Conservation (phyloP, 2,797 vertebrate species). For the Anguilla pacifica region DNA sequence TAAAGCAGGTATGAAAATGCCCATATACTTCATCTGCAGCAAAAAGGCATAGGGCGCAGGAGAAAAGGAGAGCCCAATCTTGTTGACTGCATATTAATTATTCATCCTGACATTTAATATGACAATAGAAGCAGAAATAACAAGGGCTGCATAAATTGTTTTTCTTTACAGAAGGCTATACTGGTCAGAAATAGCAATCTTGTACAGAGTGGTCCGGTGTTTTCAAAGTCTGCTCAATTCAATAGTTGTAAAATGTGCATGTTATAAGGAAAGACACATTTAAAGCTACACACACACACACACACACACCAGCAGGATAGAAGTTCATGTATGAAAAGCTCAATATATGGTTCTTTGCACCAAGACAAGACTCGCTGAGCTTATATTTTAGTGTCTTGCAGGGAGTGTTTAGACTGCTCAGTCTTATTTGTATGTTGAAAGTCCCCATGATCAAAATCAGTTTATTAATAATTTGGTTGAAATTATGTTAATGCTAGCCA, state of each 20-base stretch:
- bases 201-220: not conserved
- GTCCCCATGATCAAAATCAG: not conserved
- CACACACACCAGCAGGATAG: not conserved
- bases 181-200: slow-evolving; percentile 1
- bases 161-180: not conserved
- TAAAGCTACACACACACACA: not conserved
- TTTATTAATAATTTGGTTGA: not conserved
- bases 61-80: slow-evolving; percentile 1
- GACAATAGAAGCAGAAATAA: not conserved
- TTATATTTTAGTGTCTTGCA: not conserved
- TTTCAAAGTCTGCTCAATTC: not conserved
- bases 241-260: not conserved
- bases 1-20: not conserved
- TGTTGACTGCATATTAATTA: not conserved
- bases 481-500: not conserved
- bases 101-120: slow-evolving; percentile 12
- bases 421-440: not conserved
- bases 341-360: not conserved
- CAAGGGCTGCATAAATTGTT: not conserved
- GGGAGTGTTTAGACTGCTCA: not conserved
- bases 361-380: not conserved
- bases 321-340: not conserved
- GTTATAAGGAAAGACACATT: not conserved
- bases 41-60: not conserved
- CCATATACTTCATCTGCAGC: not conserved